phyloP scores from a whole-genome alignment of 37 sponge, comb jelly and placozoan species.

The Spongilla lacustris region DNA sequence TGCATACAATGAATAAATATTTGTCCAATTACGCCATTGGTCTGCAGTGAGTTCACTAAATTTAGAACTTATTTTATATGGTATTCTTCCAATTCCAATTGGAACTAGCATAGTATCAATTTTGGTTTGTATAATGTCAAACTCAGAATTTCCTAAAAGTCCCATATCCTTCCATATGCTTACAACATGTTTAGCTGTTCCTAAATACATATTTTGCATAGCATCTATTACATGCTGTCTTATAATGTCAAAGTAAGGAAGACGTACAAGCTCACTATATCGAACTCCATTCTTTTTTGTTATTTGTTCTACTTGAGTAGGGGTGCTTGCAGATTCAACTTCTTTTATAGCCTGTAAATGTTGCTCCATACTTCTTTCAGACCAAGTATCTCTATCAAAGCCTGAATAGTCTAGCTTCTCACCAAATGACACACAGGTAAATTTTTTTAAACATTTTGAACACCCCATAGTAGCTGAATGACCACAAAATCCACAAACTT shows the following conservation, averaged over 20 bases:
- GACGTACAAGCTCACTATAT: constrained; percentile 22
- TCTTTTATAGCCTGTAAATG: constrained; percentile 8
- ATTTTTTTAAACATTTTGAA: constrained; percentile 25
- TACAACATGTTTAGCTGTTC: constrained; percentile 45
- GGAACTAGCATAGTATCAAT: constrained; percentile 30
- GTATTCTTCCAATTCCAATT: constrained; percentile 36
- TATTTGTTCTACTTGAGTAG: not conserved
- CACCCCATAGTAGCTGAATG: constrained; percentile 36
- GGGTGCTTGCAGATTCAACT: not conserved
- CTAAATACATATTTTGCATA: constrained; percentile 58
- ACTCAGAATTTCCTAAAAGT: not conserved
- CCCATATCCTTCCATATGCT: constrained; percentile 3
- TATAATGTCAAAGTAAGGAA: constrained; percentile 45
- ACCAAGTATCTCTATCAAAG: constrained; percentile 29
- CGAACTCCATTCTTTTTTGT: constrained; percentile 17
- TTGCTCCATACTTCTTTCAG: not conserved
- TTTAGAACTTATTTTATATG: constrained; percentile 35
- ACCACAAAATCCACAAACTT: constrained; percentile 61
- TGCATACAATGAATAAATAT: constrained; percentile 15
- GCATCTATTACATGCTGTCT: constrained; percentile 40
- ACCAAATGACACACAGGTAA: constrained; percentile 37
- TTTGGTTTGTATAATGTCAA: constrained; percentile 28
- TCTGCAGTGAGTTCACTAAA: constrained; percentile 67
- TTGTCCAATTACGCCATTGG: constrained; percentile 63
- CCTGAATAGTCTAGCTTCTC: constrained; percentile 30